These are phyloP conservation scores for Poeciliopsis presidionis DNA, from an alignment of 2,797 vertebrate species.

Conservation along the genomic window DNA sequence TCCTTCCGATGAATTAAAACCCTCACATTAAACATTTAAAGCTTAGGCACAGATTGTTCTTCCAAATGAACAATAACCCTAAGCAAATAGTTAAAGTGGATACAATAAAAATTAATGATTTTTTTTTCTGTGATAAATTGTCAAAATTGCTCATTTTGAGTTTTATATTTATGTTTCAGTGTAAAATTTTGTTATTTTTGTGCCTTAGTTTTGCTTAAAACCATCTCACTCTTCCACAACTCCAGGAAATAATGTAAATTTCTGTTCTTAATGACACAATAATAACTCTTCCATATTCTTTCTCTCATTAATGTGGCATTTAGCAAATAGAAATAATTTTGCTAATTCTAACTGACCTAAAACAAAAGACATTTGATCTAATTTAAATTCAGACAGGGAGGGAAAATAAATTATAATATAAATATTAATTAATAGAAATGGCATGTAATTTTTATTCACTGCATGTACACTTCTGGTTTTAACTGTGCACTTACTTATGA, in stretches of 20 bases:
- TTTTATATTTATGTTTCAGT: neutral
- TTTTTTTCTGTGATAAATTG: too few species aligned
- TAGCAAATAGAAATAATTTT: neutral
- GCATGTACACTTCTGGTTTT: neutral
- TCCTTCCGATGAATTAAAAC: neutral
- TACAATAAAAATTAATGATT: too few species aligned
- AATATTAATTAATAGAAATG: too few species aligned
- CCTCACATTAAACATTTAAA: neutral
- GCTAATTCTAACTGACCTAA: neutral
- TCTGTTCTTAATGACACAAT: neutral
- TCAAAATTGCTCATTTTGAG: too few species aligned
- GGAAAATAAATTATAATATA: too few species aligned
- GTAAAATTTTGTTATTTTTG: neutral
- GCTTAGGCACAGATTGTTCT: neutral
- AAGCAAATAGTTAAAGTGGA: too few species aligned
- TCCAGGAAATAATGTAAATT: neutral
- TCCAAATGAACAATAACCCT: neutral
- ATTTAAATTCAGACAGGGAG: neutral
- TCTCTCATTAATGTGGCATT: neutral
- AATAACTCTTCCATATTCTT: neutral
- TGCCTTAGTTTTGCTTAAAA: neutral
- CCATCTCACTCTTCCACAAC: too few species aligned
- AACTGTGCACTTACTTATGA: neutral
- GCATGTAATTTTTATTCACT: neutral
- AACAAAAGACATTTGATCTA: neutral